Evolutionary conservation across 2,113 vertebrate genomes (phyloP).

Genomic region (Thunnus thynnus): DNA sequence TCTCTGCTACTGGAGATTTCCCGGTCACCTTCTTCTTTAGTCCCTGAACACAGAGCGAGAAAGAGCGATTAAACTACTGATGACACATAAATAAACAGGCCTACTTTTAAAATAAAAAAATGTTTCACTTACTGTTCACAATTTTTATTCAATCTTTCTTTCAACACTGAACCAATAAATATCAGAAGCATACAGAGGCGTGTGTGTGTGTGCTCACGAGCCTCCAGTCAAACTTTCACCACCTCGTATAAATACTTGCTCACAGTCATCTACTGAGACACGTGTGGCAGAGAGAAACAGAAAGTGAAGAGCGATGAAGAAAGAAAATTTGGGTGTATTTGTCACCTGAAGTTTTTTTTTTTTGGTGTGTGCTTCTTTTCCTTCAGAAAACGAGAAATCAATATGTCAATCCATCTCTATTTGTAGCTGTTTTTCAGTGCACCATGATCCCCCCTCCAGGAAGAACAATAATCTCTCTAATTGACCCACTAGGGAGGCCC

Average conservation of each 20-base stretch:
- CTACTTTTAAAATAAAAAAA: background rate
- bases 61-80: background rate
- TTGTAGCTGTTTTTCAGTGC: constrained; percentile 89
- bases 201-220: too few relatives aligned
- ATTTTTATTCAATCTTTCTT: too few relatives aligned
- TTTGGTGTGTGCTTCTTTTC: constrained; percentile 60
- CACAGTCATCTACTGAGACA: background rate
- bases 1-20: constrained; percentile 98
- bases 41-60: constrained; percentile 78
- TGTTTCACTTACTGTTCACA: background rate
- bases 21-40: constrained; percentile 96
- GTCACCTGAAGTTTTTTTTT: constrained; percentile 79
- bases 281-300: background rate
- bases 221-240: constrained; percentile 41
- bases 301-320: constrained; percentile 51
- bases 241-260: constrained; percentile 24
- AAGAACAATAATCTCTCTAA: constrained; percentile 99
- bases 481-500: constrained; percentile 99
- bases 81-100: background rate
- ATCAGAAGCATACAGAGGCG: too few relatives aligned
- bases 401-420: constrained; percentile 94
- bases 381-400: constrained; percentile 89
- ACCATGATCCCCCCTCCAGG: constrained; percentile 96
- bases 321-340: constrained; percentile 76
- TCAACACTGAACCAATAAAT: background rate